These are phyloP conservation scores for Clitarchus hookeri DNA, from an alignment of 2,888 invertebrate genomes.

Conservation along the genomic window DNA sequence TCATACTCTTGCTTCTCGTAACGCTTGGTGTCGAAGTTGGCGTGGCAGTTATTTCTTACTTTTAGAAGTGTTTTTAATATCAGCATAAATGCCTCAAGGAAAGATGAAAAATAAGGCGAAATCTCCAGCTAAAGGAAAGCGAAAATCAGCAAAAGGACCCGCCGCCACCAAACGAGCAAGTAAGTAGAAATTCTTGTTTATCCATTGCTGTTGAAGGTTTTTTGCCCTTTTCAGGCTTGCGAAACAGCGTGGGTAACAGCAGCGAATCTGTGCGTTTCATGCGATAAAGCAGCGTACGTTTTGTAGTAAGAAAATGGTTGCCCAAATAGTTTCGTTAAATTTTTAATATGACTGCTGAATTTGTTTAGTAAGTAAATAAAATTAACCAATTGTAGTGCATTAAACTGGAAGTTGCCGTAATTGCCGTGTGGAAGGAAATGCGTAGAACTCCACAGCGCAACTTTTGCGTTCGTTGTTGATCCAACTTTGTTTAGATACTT, in stretches of 20 bases:
- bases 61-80: neutral
- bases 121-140: constrained; percentile 60
- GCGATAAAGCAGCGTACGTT: neutral
- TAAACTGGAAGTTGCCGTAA: neutral
- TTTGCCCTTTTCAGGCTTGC: neutral
- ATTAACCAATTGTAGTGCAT: no score
- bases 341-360: neutral
- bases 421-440: neutral
- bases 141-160: constrained; percentile 59
- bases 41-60: neutral
- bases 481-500: neutral
- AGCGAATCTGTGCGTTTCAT: neutral
- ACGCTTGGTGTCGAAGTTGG: neutral
- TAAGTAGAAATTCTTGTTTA: constrained; percentile 51
- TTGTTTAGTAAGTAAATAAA: no score
- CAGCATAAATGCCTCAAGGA: constrained; percentile 65
- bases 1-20: neutral
- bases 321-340: neutral
- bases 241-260: constrained; percentile 5
- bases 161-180: constrained; percentile 64
- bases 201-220: neutral
- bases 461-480: neutral
- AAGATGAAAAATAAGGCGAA: constrained; percentile 70
- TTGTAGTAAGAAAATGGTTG: neutral
- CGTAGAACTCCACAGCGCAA: neutral